A percentile compares a stretch with the other conserved stretches of the same genome.
Conservation (phyloP, 2,113 vertebrate species). For the Corapipo altera region DNA sequence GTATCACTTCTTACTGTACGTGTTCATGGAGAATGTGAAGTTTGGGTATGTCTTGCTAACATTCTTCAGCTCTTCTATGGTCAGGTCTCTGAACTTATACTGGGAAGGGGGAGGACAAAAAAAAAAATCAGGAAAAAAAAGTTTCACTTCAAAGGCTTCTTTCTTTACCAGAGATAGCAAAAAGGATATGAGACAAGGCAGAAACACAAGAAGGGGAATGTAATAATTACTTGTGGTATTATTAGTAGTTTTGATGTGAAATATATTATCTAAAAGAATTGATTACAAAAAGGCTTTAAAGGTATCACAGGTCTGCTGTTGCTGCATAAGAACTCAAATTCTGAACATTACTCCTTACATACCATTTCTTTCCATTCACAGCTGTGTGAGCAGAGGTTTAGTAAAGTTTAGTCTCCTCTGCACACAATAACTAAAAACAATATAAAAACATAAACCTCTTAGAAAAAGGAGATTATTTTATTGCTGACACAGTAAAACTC, state of each 20-base stretch:
- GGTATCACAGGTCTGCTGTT: background rate
- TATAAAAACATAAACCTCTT: background rate
- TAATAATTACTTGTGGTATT: background rate
- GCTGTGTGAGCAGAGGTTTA: background rate
- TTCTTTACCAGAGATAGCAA: background rate
- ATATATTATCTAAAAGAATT: background rate
- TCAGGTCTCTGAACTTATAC: conserved; percentile 84
- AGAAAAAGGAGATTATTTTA: background rate
- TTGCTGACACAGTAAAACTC: background rate
- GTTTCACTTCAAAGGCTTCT: background rate
- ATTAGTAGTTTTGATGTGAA: background rate
- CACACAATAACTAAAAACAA: background rate
- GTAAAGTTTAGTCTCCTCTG: background rate
- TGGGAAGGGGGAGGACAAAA: background rate
- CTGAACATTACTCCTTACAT: background rate
- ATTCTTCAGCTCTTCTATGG: conserved; percentile 78
- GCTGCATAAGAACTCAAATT: background rate
- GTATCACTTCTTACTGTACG: conserved; percentile 74
- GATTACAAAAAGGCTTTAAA: background rate
- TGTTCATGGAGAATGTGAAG: conserved; percentile 76
- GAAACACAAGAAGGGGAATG: background rate
- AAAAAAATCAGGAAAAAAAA: background rate
- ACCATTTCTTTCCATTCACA: background rate
- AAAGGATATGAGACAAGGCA: background rate
- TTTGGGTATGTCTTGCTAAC: conserved; percentile 72